Evolutionary conservation across 2,797 vertebrate genomes (phyloP), one percentile per base, ranked within the genome.

Genomic region (Propithecus perrieri): DNA sequence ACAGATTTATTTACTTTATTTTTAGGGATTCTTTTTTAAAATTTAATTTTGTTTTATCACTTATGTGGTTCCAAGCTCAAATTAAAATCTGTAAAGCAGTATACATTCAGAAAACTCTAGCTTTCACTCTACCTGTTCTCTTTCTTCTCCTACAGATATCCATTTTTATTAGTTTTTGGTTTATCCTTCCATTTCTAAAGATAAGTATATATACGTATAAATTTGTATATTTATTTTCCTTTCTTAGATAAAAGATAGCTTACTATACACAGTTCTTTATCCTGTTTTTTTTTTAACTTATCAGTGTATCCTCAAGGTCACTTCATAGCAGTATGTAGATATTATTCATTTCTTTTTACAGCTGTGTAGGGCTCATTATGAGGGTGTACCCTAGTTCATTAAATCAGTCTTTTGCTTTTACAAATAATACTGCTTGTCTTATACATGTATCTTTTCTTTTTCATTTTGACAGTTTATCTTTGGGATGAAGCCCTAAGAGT

Each of bases 21-120:
- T 90, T 92, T 90, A 96, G 50, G 26, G 5, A 35, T 94, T 78
- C 22, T 61, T 65, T 89, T 89, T 65, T 48, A 67, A 89, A 18
- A 67, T 43, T 67, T 86, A 92, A 67, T 87, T 87, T 96, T 53
- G 55, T 84, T 85, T 92, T 84, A 50, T 91, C 35, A 75, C 86
- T 92, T 81, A 41, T 18, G 35, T 92, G 33, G 20, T 84, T 87
- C 28, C 20, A 90, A 85, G 46, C 24, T 88, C 55, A 80, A 53
- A 67, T 85, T 85, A 50, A 78, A 11, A 65, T 74, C 46, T 85
- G 4, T 48, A 75, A 91, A 61, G 26, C 35, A 75, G 61, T 18
- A 20, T 72, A 13, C 24, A 78, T 50, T 83, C 46, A 71, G 76
- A 84, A 80, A 79, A 75, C 26, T 85, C 26, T 80, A 65, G 41